phyloP scores from a whole-genome alignment of 2,888 invertebrate genomes.

The Ethmia dodecea region DNA sequence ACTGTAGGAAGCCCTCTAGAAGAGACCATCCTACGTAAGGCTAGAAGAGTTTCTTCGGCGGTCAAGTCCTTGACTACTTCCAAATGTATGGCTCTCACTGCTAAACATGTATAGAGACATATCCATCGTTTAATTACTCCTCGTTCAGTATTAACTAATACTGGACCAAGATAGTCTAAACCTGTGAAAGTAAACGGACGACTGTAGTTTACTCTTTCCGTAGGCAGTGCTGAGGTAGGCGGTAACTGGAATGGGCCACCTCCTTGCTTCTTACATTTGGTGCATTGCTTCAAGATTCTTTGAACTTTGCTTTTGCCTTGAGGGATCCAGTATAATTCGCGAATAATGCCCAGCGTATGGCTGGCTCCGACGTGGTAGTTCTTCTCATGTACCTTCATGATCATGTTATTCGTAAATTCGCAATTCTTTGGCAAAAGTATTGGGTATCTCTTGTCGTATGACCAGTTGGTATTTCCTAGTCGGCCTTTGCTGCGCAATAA shows the following conservation, averaged over 20 bases:
- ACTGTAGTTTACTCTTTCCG: neutral
- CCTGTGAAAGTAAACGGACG: constrained; percentile 1
- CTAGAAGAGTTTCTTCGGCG: constrained; percentile 1
- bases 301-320: neutral
- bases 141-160: neutral
- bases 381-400: constrained; percentile 7
- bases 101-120: constrained; percentile 3
- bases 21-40: neutral
- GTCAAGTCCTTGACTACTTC: constrained; percentile 2
- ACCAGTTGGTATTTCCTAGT: constrained; percentile 3
- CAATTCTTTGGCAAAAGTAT: constrained; percentile 7
- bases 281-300: constrained; percentile 2
- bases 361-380: constrained; percentile 13
- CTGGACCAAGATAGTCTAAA: constrained; percentile 3
- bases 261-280: neutral
- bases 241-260: constrained; percentile 4
- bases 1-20: neutral
- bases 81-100: constrained; percentile 3
- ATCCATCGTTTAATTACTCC: constrained; percentile 1
- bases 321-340: constrained; percentile 1
- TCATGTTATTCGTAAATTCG: constrained; percentile 2
- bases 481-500: constrained; percentile 1
- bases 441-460: constrained; percentile 6
- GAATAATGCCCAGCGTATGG: constrained; percentile 4
- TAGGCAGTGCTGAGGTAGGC: neutral